Percentiles rank a stretch among this genome's conserved stretches.
phyloP scores from a whole-genome alignment of 2,113 vertebrate genomes.

The Coturnix japonica region DNA sequence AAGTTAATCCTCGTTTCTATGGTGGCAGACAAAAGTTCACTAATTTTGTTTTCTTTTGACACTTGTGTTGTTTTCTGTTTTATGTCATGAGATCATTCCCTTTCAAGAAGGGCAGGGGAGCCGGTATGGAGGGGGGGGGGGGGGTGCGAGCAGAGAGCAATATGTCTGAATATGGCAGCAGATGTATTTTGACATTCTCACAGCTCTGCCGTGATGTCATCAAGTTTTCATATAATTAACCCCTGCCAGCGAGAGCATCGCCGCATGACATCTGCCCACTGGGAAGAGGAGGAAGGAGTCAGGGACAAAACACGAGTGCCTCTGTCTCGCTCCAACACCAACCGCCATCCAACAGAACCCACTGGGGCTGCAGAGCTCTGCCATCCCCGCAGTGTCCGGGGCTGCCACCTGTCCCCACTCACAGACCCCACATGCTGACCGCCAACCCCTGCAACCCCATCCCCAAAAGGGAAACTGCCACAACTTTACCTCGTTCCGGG shows the following conservation, averaged over 20 bases:
- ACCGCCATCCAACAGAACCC: no score
- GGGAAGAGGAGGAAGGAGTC: not conserved
- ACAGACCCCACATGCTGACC: not conserved
- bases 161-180: slow-evolving; percentile 74
- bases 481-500: slow-evolving; percentile 52
- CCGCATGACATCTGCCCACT: slow-evolving; percentile 69
- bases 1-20: slow-evolving; percentile 92
- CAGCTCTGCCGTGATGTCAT: slow-evolving; percentile 81
- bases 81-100: slow-evolving; percentile 81
- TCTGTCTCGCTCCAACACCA: not conserved
- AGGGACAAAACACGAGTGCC: not conserved
- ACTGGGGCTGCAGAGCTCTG: not conserved
- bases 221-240: slow-evolving; percentile 78
- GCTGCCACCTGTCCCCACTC: not conserved
- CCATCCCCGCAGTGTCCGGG: not conserved
- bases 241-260: slow-evolving; percentile 71
- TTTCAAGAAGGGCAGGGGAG: slow-evolving; percentile 64
- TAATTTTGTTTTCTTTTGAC: slow-evolving; percentile 88
- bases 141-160: slow-evolving; percentile 72
- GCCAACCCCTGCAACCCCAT: fast-evolving
- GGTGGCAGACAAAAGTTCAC: slow-evolving; percentile 89
- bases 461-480: slow-evolving; percentile 26
- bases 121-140: slow-evolving; percentile 1
- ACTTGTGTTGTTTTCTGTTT: slow-evolving; percentile 86
- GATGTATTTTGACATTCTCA: slow-evolving; percentile 79